phyloP scores from a whole-genome alignment of 2,888 invertebrate genomes.

The Scelioninae gen. 1 region DNA sequence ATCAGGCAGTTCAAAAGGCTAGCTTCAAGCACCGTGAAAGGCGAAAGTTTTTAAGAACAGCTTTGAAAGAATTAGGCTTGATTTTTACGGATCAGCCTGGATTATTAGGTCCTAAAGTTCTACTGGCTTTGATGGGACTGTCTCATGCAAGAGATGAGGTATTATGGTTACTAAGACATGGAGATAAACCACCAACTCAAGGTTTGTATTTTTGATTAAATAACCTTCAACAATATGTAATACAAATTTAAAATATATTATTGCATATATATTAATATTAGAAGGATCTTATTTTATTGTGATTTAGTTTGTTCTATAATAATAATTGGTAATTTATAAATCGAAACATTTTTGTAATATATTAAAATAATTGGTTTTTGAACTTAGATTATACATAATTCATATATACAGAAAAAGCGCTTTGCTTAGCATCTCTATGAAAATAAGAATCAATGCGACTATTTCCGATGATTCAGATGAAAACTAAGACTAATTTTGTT shows the following conservation, averaged over 20 bases:
- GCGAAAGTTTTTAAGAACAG: constrained; percentile 97
- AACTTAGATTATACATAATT: too few species aligned
- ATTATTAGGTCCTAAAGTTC: constrained; percentile 97
- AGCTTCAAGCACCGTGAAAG: constrained; percentile 96
- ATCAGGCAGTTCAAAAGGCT: constrained; percentile 94
- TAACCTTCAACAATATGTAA: too few species aligned
- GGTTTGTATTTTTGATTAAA: constrained; percentile 29
- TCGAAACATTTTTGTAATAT: too few species aligned
- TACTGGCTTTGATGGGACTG: constrained; percentile 97
- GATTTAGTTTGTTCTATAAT: too few species aligned
- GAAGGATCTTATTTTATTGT: neutral
- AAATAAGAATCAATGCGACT: too few species aligned
- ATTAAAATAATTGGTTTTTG: too few species aligned
- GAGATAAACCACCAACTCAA: constrained; percentile 95
- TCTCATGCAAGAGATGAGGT: constrained; percentile 99
- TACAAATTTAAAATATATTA: neutral
- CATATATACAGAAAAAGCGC: too few species aligned
- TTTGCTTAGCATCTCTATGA: too few species aligned
- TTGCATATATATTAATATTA: too few species aligned
- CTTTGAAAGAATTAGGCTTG: constrained; percentile 96
- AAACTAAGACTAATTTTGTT: too few species aligned
- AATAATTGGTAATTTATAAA: too few species aligned
- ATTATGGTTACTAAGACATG: constrained; percentile 97
- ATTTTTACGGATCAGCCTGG: constrained; percentile 99
- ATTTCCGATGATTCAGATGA: too few species aligned